phyloP scores from a whole-genome alignment of 2,113 vertebrate genomes.

The Pseudopodoces humilis region DNA sequence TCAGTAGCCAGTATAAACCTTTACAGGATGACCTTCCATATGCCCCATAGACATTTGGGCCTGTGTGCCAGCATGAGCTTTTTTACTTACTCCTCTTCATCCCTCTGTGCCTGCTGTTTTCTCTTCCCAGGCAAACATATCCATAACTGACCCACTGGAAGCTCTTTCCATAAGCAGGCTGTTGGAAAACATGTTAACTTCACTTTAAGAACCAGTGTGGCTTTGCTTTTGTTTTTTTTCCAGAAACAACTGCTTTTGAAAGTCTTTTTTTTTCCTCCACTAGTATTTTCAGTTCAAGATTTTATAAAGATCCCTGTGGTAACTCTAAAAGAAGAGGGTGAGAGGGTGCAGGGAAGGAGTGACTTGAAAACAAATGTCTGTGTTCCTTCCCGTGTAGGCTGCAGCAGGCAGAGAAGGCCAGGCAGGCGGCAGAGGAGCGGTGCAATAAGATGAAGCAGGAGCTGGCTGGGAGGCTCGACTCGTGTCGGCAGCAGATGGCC shows the following conservation, averaged over 20 bases:
- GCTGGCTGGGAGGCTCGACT: conserved; percentile 77
- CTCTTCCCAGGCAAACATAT: neutral
- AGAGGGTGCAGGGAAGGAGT: neutral
- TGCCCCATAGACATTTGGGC: neutral
- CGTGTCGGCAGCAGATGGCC: conserved; percentile 81
- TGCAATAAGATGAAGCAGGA: conserved; percentile 83
- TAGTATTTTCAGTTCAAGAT: neutral
- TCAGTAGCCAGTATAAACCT: neutral
- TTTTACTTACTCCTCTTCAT: neutral
- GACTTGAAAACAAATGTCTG: neutral
- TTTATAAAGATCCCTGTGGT: neutral
- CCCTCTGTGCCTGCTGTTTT: neutral
- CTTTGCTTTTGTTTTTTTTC: neutral
- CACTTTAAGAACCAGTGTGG: neutral
- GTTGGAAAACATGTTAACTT: neutral
- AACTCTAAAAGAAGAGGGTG: neutral
- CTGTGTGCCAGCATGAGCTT: neutral
- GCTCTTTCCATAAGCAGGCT: neutral
- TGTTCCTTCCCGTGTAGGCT: conserved; percentile 71
- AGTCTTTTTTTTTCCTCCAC: neutral
- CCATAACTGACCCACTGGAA: neutral
- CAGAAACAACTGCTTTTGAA: neutral
- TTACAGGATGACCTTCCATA: neutral
- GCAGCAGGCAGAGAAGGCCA: conserved; percentile 80
- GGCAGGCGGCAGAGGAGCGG: conserved; percentile 78